Percentiles rank a stretch among this genome's conserved stretches.
These are phyloP conservation scores for Neomonachus schauinslandi DNA, from an alignment of 2,113 vertebrate genomes.

Conservation along the genomic window DNA sequence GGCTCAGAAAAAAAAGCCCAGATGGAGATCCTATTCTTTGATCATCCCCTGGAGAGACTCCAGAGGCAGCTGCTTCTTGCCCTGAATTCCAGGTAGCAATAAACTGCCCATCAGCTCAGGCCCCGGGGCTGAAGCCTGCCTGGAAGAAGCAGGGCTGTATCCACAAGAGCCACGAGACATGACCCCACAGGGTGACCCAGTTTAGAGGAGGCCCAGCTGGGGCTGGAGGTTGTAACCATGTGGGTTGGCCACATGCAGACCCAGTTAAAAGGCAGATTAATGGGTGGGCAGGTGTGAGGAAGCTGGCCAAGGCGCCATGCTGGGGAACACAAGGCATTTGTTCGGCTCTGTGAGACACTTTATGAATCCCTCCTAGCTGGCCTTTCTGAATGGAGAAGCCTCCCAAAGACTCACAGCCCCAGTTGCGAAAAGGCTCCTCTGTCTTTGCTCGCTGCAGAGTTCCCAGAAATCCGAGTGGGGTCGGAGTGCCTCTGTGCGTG, in stretches of 20 bases:
- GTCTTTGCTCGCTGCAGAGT: conserved; percentile 76
- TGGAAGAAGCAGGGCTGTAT: conserved; percentile 28
- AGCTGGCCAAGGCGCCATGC: conserved; percentile 78
- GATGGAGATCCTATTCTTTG: neutral
- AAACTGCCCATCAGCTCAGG: conserved; percentile 69
- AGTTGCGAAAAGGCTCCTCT: conserved; percentile 75
- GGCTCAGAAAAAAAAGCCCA: neutral
- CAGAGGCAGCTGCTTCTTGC: conserved; percentile 34
- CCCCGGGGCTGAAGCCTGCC: conserved; percentile 72
- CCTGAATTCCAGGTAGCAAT: conserved; percentile 76
- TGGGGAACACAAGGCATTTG: conserved; percentile 81
- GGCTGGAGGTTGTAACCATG: conserved; percentile 75
- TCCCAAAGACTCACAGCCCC: conserved; percentile 70
- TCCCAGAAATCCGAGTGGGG: conserved; percentile 79
- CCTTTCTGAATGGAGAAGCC: conserved; percentile 72
- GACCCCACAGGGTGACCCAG: conserved; percentile 77
- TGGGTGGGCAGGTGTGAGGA: conserved; percentile 84
- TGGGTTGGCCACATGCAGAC: conserved; percentile 74
- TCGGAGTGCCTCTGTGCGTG: conserved; percentile 56
- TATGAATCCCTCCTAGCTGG: conserved; percentile 78
- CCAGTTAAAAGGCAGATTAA: conserved; percentile 86
- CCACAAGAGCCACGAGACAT: conserved; percentile 68
- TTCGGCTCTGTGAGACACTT: conserved; percentile 80
- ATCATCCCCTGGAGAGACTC: neutral
- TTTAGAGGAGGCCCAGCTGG: conserved; percentile 77